Conservation (phyloP, 2,888 invertebrate genomes). For the Muschampia plurimacula region DNA sequence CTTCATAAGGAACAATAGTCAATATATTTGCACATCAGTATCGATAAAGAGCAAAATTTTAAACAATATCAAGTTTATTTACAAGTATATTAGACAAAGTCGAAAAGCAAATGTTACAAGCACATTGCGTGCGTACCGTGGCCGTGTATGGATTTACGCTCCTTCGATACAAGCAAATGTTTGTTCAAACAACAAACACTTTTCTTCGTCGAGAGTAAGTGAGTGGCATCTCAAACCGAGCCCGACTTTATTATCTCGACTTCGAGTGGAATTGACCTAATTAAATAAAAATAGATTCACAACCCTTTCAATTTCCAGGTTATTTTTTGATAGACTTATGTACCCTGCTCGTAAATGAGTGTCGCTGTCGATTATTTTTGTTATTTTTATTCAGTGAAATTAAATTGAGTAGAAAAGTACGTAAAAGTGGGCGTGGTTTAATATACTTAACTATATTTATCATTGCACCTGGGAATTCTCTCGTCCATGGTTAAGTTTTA, state of each 20-base stretch:
- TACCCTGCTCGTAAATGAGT: not conserved
- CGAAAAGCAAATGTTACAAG: slow-evolving; percentile 23
- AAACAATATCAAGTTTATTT: slow-evolving; percentile 14
- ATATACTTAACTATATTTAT: too few species aligned
- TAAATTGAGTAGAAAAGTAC: too few species aligned
- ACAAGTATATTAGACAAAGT: slow-evolving; percentile 26
- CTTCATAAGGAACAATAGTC: too few species aligned
- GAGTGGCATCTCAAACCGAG: slow-evolving; percentile 35
- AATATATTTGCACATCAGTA: not conserved
- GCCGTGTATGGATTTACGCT: slow-evolving; percentile 34
- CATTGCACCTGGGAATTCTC: too few species aligned
- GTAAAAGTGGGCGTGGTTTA: too few species aligned
- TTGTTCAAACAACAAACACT: slow-evolving; percentile 35
- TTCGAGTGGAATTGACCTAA: slow-evolving; percentile 37
- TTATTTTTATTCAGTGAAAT: too few species aligned
- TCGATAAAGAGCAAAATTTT: not conserved
- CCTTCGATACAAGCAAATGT: slow-evolving; percentile 35
- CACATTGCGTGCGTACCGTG: slow-evolving; percentile 26
- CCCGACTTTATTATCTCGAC: slow-evolving; percentile 30
- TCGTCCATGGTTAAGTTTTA: too few species aligned
- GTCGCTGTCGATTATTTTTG: not conserved
- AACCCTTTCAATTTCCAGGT: slow-evolving; percentile 6
- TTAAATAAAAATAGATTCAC: slow-evolving; percentile 33
- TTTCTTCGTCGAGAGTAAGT: slow-evolving; percentile 37
- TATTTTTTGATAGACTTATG: not conserved